These are phyloP conservation scores for Eidolon helvum DNA, from an alignment of 2,113 vertebrate species.

Conservation along the genomic window DNA sequence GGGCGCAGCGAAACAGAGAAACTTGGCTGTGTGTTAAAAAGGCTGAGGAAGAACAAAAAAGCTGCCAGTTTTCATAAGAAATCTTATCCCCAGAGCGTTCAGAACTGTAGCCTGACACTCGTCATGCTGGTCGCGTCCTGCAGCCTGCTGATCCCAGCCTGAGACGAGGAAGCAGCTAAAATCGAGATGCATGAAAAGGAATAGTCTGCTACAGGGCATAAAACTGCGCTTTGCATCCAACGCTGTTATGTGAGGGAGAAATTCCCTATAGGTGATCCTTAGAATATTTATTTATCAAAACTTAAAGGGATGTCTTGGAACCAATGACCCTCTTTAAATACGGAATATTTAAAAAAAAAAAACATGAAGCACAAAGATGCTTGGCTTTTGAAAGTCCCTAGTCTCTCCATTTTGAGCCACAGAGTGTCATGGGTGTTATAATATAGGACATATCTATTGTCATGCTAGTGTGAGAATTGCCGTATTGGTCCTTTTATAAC, in stretches of 20 bases:
- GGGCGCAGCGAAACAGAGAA: constrained; percentile 32
- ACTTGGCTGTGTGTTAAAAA: constrained; percentile 48
- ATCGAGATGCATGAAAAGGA: neutral
- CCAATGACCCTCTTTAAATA: neutral
- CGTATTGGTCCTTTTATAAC: neutral
- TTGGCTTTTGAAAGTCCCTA: neutral
- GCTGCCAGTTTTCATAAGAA: constrained; percentile 57
- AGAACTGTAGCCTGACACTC: neutral
- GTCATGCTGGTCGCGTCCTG: neutral
- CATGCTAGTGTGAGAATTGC: fast-evolving
- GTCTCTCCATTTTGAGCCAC: neutral
- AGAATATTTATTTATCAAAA: constrained; percentile 19
- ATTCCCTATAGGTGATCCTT: neutral
- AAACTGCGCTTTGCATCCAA: neutral
- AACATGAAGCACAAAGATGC: neutral
- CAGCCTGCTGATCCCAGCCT: neutral
- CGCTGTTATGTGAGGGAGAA: neutral
- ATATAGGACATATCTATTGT: neutral
- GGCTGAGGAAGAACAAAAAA: constrained; percentile 54
- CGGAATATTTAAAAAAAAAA: neutral
- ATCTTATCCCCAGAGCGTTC: constrained; percentile 34
- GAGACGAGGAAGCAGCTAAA: neutral
- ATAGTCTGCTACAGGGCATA: neutral
- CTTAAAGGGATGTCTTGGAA: neutral
- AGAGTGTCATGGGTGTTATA: fast-evolving